phyloP scores from a whole-genome alignment of 2,113 vertebrate genomes.

The Gobio gobio region DNA sequence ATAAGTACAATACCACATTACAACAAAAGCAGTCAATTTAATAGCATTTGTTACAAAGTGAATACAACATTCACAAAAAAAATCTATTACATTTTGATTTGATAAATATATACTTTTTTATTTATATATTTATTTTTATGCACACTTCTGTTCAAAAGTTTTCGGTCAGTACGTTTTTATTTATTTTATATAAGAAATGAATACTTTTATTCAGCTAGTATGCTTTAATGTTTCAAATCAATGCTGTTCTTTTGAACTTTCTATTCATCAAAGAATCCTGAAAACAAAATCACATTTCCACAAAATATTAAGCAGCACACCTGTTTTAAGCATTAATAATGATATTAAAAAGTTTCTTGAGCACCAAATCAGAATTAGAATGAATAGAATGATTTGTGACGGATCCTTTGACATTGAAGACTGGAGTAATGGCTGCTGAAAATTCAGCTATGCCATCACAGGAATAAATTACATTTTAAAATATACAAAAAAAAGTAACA shows the following conservation, averaged over 20 bases:
- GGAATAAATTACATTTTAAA: no score
- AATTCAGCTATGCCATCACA: no score
- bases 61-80: background rate
- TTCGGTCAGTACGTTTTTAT: background rate
- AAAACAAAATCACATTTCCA: background rate
- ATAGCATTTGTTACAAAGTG: background rate
- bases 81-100: background rate
- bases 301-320: background rate
- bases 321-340: background rate
- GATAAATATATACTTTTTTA: background rate
- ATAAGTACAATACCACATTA: background rate
- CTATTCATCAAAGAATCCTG: background rate
- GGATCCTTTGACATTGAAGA: background rate
- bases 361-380: background rate
- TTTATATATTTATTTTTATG: background rate
- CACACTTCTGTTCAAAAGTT: background rate
- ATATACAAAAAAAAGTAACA: no score
- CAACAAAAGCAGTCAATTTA: background rate
- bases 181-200: background rate
- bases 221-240: background rate
- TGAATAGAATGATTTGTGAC: background rate
- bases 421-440: no score
- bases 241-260: background rate
- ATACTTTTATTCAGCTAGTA: background rate
- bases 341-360: background rate